Evolutionary conservation across 2,113 vertebrate species (phyloP), one percentile per base, ranked within the genome.

Genomic region (Ifrita kowaldi): DNA sequence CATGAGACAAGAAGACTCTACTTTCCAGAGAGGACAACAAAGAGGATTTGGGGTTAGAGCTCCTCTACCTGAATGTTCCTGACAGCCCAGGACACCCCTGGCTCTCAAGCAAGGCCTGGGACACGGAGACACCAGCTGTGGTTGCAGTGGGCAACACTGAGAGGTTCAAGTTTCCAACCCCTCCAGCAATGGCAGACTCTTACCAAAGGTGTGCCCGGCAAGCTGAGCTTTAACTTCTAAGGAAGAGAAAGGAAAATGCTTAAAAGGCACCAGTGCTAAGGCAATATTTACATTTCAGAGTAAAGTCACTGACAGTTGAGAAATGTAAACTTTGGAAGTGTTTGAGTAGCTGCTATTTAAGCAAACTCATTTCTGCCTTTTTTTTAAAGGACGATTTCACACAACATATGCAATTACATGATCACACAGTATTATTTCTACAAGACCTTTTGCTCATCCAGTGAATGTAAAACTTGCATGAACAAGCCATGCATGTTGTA

Each of bases 301-400:
- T 67, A 24, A 95, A 96, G 83, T 84, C 67, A 74, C 42, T 70
- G 50, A n/a, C 84, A 94, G 83, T 52, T 69, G 79, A 93, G 76
- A 95, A 96, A 70, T 59, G 95, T 84, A 94, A 96, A 95, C 88
- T 90, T 42, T 49, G 69, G 30, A 87, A 96, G 60, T 95, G 94
- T 96, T 96, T 96, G 88, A 95, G 64, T 95, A 95, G 94, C 92
- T 94, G 94, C n/a, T 84, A 79, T 75, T 95, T 92, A 86, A 95
- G 84, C 84, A 95, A 95, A 90, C 64, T 92, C 11, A 71, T 81
- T 89, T 89, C 53, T 87, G 64, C 0, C 1, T 6, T 24, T 71
- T 18, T 65, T 62, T 64, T n/a, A 33, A 63, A 73, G n/a, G 74
- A 77, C 50, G 3, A 71, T 76, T 95, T 71, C 82, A 64, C 78